Evolutionary conservation across 2,888 invertebrate species (phyloP).

Genomic region (Micoletzkya japonica): DNA sequence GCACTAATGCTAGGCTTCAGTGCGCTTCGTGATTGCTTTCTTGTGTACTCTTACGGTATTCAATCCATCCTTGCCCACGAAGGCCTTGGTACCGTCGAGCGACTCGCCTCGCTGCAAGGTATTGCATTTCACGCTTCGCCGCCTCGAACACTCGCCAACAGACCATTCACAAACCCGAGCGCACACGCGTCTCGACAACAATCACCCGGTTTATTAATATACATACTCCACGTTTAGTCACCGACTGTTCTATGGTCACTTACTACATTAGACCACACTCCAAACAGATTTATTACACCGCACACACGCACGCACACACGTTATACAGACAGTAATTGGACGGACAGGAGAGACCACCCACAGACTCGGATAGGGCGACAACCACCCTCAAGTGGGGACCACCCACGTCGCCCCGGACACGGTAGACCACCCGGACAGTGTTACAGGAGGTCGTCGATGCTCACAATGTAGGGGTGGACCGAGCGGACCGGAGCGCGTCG

Average conservation of each 20-base stretch:
- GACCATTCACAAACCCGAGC: too few relatives aligned
- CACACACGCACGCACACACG: not conserved
- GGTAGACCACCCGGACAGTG: constrained; percentile 27
- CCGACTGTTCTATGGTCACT: too few relatives aligned
- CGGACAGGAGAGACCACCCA: not conserved
- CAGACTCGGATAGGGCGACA: constrained; percentile 1
- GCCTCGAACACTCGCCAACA: constrained; percentile 3
- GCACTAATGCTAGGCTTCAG: not conserved
- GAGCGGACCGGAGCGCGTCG: constrained; percentile 47
- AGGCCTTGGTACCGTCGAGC: constrained; percentile 15
- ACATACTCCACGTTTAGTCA: too few relatives aligned
- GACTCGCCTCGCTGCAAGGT: constrained; percentile 1
- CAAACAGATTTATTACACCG: constrained; percentile 6
- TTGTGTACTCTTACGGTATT: not conserved
- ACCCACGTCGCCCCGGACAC: too few relatives aligned
- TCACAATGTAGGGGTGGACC: constrained; percentile 48
- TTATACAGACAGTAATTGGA: not conserved
- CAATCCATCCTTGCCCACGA: not conserved
- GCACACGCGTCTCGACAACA: too few relatives aligned
- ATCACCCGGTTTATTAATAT: too few relatives aligned
- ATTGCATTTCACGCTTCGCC: not conserved
- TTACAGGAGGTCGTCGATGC: constrained; percentile 41
- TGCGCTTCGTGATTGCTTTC: not conserved
- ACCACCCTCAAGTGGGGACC: not conserved
- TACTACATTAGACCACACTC: too few relatives aligned